Evolutionary conservation across 2,797 vertebrate genomes (phyloP).

Genomic region (Malurus splendens): DNA sequence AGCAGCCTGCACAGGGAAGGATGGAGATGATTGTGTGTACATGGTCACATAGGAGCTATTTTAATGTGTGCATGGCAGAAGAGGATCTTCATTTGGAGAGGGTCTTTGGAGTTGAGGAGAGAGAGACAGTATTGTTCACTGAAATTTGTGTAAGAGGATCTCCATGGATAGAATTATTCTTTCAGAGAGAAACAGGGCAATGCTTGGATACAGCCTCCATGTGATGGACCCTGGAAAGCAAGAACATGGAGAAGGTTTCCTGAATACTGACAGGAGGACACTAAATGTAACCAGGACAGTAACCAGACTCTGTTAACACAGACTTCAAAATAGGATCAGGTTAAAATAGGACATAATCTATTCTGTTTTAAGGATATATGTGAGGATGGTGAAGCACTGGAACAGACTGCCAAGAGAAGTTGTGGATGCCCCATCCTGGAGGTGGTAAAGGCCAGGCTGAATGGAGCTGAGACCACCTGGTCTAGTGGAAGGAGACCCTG

Average conservation of each 20-base stretch:
- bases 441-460: not conserved
- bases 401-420: not conserved
- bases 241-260: not conserved
- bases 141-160: not conserved
- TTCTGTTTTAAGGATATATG: not conserved
- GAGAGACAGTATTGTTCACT: not conserved
- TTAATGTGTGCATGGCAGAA: not conserved
- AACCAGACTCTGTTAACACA: not conserved
- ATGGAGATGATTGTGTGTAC: fast-evolving
- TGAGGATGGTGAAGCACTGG: not conserved
- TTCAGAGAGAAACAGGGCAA: not conserved
- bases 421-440: not conserved
- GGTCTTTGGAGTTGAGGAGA: not conserved
- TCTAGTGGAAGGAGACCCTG: not conserved
- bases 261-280: not conserved
- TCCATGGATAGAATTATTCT: not conserved
- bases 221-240: not conserved
- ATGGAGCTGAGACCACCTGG: not conserved
- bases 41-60: not conserved
- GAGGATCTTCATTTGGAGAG: not conserved
- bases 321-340: not conserved
- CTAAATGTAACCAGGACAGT: not conserved
- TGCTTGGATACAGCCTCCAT: not conserved
- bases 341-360: not conserved
- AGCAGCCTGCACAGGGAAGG: fast-evolving